Base-by-base conservation (phyloP, 2,113 vertebrate genomes). In the Antennarius striatus region DNA sequence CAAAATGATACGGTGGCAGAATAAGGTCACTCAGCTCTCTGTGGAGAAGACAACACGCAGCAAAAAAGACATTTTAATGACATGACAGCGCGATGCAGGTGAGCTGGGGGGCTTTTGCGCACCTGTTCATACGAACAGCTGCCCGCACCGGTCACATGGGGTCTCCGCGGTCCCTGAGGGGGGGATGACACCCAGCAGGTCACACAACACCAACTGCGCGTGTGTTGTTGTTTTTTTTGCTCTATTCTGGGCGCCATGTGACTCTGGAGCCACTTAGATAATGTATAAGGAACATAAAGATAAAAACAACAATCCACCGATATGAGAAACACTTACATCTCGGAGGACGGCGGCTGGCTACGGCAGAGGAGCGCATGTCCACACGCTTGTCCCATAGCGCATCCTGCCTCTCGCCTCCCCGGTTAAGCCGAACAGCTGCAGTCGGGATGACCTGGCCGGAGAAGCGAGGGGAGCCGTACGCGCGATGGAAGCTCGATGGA, bases 311-410 rank as follows among this genome's bases (percentile, higher is more conserved):
- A 16, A 47, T 9, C 42, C 68, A 8, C 10, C 30, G 69, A 52
- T 73, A 36, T 36, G 56, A 43, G 8, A 63, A 45, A 61, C 58
- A 95, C 95, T 96, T 92, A 96, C 95, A 94, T 91, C 61, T 96
- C 94, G 68, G 92, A 91, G 17, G 95, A 90, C 49, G 94, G 91
- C 45, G 95, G 94, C 52, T 98, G 95, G 92, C 94, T 98, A 91
- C 96, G 94, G 92, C 96, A 98, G 81, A 98, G 96, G 88, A 98
- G 95, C 91, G 96, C 96, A 94, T 98, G 96, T 92, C 96, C 96
- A 85, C 96, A 98, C 79, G 96, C 95, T 89, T 98, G 96, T 92
- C 96, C 96, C 96, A 98, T 98, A 88, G 80, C 94, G 95, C 94
- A 91, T 95, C 95, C 93, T 96, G 89, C 90, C 93, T 92, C 92